A percentile compares a stretch with the other conserved stretches of the same genome.
Evolutionary conservation across 2,113 vertebrate species (phyloP).

Genomic region (Chionomys nivalis): DNA sequence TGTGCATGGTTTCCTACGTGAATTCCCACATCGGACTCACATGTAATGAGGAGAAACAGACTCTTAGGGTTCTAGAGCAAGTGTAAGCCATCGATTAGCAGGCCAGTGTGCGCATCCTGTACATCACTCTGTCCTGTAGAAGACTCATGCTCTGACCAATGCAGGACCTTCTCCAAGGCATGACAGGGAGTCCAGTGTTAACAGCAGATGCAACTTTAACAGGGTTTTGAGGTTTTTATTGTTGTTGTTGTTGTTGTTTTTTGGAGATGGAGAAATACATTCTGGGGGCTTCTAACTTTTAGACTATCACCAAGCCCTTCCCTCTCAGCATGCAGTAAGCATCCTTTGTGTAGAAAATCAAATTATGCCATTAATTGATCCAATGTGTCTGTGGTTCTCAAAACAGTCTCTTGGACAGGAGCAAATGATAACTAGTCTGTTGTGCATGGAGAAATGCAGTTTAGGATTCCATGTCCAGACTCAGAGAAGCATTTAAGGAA

Average conservation of each 20-base stretch:
- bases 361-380: slow-evolving; percentile 81
- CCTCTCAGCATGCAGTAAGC: slow-evolving; percentile 72
- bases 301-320: slow-evolving; percentile 69
- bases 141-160: background rate
- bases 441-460: slow-evolving; percentile 63
- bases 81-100: background rate
- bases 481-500: slow-evolving; percentile 52
- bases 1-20: background rate
- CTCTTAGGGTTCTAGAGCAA: background rate
- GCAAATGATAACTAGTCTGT: slow-evolving; percentile 57
- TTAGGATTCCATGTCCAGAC: background rate
- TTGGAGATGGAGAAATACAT: background rate
- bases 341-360: slow-evolving; percentile 78
- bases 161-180: slow-evolving; percentile 41
- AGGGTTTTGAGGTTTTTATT: background rate
- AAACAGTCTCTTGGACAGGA: slow-evolving; percentile 60
- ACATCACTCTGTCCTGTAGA: background rate
- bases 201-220: background rate
- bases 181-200: slow-evolving; percentile 1
- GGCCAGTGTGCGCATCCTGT: background rate
- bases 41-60: slow-evolving; percentile 2
- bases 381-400: slow-evolving; percentile 72
- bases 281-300: slow-evolving; percentile 62
- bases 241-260: too few species aligned
- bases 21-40: background rate